Evolutionary conservation across 2,888 invertebrate genomes (phyloP).

Genomic region (Polydrusus cervinus): DNA sequence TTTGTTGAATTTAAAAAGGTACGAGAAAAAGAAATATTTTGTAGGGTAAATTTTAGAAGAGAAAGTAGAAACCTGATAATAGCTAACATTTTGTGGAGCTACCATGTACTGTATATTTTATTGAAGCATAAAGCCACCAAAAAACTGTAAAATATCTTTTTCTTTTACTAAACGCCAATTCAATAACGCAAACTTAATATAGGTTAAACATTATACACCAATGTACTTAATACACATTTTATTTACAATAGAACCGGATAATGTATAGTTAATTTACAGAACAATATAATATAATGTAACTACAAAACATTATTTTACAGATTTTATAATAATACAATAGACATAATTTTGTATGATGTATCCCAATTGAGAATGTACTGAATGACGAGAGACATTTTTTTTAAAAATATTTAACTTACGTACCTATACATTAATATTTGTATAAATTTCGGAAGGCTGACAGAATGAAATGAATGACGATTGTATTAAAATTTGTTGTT

Average conservation of each 20-base stretch:
- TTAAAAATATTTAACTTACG: slow-evolving; percentile 50
- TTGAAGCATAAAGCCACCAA: too few species aligned
- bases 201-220: slow-evolving; percentile 47
- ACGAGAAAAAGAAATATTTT: too few species aligned
- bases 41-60: too few species aligned
- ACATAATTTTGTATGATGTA: slow-evolving; percentile 50
- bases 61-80: too few species aligned
- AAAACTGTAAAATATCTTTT: background rate
- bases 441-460: slow-evolving; percentile 32
- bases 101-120: too few species aligned
- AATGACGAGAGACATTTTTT: slow-evolving; percentile 38
- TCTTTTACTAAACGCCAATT: slow-evolving; percentile 2
- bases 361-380: slow-evolving; percentile 52
- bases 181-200: slow-evolving; percentile 36
- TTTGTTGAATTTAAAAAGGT: too few species aligned
- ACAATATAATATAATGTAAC: slow-evolving; percentile 49
- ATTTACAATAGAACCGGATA: slow-evolving; percentile 55
- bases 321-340: slow-evolving; percentile 51
- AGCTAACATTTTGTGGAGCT: too few species aligned
- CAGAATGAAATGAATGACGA: slow-evolving; percentile 2
- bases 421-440: slow-evolving; percentile 45
- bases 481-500: slow-evolving; percentile 11
- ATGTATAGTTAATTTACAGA: slow-evolving; percentile 55
- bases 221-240: slow-evolving; percentile 43
- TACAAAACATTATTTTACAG: slow-evolving; percentile 49